Percentiles rank a stretch among this genome's conserved stretches.
Evolutionary conservation across 2,888 invertebrate genomes (phyloP).

Genomic region (Nezara viridula): DNA sequence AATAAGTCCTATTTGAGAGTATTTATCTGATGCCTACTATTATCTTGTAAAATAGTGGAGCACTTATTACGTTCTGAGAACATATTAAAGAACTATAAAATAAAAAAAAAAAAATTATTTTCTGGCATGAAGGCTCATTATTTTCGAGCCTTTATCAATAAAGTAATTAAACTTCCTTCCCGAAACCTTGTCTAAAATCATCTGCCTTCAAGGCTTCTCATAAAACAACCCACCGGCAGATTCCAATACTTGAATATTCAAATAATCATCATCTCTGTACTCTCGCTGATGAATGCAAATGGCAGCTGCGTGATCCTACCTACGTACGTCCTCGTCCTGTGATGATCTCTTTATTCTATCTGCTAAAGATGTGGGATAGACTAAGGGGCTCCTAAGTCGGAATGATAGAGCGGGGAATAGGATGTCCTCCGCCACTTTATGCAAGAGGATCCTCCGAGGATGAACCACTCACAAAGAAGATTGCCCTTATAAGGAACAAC

Average conservation of each 20-base stretch:
- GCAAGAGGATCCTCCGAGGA: not conserved
- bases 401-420: not conserved
- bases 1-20: too few relatives aligned
- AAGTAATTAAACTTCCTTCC: not conserved
- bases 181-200: not conserved
- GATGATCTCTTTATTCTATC: not conserved
- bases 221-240: not conserved
- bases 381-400: not conserved
- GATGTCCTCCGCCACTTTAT: slow-evolving; percentile 4
- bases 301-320: not conserved
- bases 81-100: too few relatives aligned
- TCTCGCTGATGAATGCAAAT: not conserved
- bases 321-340: not conserved
- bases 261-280: not conserved
- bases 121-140: not conserved
- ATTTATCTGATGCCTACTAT: too few relatives aligned
- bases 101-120: too few relatives aligned
- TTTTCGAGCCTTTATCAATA: not conserved
- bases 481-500: slow-evolving; percentile 41
- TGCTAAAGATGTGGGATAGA: not conserved
- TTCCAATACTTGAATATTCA: not conserved
- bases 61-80: too few relatives aligned
- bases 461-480: slow-evolving; percentile 17
- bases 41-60: too few relatives aligned
- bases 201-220: not conserved